Percentiles rank a stretch among this genome's conserved stretches.
These are phyloP conservation scores for Pararge aegeria DNA, from an alignment of 1,140 invertebrate species.

Conservation along the genomic window DNA sequence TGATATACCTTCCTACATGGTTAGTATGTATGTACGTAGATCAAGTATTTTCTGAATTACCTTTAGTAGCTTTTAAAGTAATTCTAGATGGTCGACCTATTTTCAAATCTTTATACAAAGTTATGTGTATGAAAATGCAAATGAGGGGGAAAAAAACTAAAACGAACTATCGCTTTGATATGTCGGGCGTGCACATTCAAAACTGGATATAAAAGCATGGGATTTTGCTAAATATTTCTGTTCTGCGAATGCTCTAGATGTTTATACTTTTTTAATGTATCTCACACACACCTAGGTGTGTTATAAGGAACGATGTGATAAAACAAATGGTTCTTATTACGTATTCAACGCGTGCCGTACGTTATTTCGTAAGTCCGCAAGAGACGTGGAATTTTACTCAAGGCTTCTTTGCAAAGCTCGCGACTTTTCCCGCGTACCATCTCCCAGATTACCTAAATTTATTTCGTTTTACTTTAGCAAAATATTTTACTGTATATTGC, in stretches of 20 bases:
- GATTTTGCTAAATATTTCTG: slow-evolving; percentile 15
- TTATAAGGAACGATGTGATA: slow-evolving; percentile 8
- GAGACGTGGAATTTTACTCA: slow-evolving; percentile 19
- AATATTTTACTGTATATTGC: no score
- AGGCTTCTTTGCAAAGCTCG: background rate
- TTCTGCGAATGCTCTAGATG: slow-evolving; percentile 8
- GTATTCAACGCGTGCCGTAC: slow-evolving; percentile 16
- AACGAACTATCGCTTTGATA: slow-evolving; percentile 24
- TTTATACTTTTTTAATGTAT: slow-evolving; percentile 18
- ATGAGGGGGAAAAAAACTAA: slow-evolving; percentile 23
- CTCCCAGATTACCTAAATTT: background rate
- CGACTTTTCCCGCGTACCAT: background rate
- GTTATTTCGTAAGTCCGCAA: slow-evolving; percentile 9
- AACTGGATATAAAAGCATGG: slow-evolving; percentile 12
- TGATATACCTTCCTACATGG: no score
- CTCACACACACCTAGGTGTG: slow-evolving; percentile 6
- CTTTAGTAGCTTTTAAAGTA: background rate
- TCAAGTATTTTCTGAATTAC: slow-evolving; percentile 2
- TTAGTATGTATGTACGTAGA: no score
- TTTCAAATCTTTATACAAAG: slow-evolving; percentile 13
- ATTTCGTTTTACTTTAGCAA: no score
- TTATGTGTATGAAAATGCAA: slow-evolving; percentile 20
- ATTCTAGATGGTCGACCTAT: slow-evolving; percentile 4
- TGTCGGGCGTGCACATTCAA: slow-evolving; percentile 14
- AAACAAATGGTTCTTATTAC: slow-evolving; percentile 27